Conservation (phyloP, 1,140 invertebrate species). For the Whitmania pigra region DNA sequence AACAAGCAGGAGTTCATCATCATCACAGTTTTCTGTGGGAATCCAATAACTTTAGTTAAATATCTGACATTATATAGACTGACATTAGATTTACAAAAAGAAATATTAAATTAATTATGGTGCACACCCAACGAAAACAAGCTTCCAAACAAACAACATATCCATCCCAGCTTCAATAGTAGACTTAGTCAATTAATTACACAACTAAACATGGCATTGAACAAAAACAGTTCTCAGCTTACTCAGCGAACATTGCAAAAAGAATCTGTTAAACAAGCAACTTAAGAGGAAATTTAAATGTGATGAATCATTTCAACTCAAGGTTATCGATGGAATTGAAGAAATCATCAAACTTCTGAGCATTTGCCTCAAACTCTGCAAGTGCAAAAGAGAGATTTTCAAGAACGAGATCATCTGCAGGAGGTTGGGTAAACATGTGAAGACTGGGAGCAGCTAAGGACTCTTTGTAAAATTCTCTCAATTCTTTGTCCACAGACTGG, state of each 20-base stretch:
- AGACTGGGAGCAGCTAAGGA: conserved; percentile 3
- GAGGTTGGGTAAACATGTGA: background rate
- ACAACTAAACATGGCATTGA: too few relatives aligned
- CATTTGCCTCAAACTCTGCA: conserved; percentile 18
- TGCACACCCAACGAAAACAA: too few relatives aligned
- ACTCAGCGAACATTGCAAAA: background rate
- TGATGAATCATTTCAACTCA: background rate
- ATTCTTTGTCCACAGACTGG: background rate
- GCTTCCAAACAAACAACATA: too few relatives aligned
- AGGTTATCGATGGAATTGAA: conserved; percentile 13
- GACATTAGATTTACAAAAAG: too few relatives aligned
- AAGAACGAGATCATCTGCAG: background rate
- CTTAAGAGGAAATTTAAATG: background rate
- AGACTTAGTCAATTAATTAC: too few relatives aligned
- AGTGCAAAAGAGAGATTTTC: background rate
- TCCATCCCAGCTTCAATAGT: too few relatives aligned
- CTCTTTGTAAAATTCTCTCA: conserved; percentile 4
- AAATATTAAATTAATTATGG: too few relatives aligned
- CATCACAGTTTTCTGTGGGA: too few relatives aligned
- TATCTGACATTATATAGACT: too few relatives aligned
- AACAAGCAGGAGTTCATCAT: too few relatives aligned
- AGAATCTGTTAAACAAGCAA: background rate
- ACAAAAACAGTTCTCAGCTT: too few relatives aligned
- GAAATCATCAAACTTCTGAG: conserved; percentile 17
- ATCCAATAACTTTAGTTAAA: too few relatives aligned